Evolutionary conservation across 2,888 invertebrate genomes (phyloP).

Genomic region (Dioctria rufipes): DNA sequence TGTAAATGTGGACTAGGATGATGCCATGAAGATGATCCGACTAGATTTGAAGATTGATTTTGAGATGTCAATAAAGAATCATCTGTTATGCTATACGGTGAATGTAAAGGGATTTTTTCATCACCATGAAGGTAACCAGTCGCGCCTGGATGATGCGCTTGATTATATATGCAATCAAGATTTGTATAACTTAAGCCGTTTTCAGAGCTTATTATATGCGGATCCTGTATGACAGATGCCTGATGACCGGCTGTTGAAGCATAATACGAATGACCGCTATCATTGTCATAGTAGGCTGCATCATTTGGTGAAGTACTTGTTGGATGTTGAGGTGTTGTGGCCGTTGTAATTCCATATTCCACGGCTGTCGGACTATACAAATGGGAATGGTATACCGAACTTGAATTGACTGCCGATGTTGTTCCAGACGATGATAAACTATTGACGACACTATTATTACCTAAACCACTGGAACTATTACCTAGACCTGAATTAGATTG

Average conservation of each 20-base stretch:
- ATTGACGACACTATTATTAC: conserved; percentile 19
- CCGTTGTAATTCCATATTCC: conserved; percentile 69
- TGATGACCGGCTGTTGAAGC: conserved; percentile 17
- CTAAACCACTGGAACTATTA: conserved; percentile 41
- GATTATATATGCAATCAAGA: conserved; percentile 81
- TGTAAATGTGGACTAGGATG: conserved; percentile 68
- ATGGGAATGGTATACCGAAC: conserved; percentile 65
- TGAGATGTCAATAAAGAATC: conserved; percentile 61
- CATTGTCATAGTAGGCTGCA: conserved; percentile 68
- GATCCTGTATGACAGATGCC: conserved; percentile 63
- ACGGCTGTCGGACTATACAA: conserved; percentile 71
- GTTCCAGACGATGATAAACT: neutral
- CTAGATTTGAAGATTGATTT: conserved; percentile 60
- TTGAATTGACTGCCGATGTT: conserved; percentile 11
- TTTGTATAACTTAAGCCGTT: conserved; percentile 92
- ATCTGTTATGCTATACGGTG: conserved; percentile 71
- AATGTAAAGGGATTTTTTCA: conserved; percentile 74
- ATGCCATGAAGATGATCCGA: conserved; percentile 65
- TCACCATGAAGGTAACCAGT: conserved; percentile 63
- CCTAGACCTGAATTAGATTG: conserved; percentile 40
- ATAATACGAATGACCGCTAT: conserved; percentile 69
- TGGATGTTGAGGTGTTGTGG: conserved; percentile 67
- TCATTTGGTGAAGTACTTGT: conserved; percentile 69
- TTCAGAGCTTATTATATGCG: conserved; percentile 86
- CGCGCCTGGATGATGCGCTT: conserved; percentile 70